Evolutionary conservation across 2,888 invertebrate genomes (phyloP).

Genomic region (Nemotelus nigrinus): DNA sequence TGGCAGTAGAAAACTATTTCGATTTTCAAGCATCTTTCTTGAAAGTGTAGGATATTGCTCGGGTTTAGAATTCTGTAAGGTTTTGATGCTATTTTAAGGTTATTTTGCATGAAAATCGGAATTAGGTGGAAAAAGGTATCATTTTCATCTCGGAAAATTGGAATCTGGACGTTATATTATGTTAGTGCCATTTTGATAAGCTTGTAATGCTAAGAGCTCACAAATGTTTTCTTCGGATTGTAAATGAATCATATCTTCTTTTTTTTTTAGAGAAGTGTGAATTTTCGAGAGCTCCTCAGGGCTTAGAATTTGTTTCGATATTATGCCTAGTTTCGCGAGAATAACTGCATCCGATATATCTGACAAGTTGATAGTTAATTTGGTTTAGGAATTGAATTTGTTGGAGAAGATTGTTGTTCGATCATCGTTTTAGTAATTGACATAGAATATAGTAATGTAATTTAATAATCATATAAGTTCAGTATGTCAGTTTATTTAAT

Average conservation of each 20-base stretch:
- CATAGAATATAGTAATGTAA: too few relatives aligned
- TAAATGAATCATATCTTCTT: slow-evolving; percentile 2
- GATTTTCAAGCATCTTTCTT: background rate
- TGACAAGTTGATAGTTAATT: slow-evolving; percentile 9
- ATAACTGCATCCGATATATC: slow-evolving; percentile 38
- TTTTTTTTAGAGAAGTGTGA: slow-evolving; percentile 6
- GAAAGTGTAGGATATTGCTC: background rate
- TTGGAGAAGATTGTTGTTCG: too few relatives aligned
- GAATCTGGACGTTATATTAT: too few relatives aligned
- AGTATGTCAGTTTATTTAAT: slow-evolving; percentile 18
- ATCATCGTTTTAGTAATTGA: too few relatives aligned
- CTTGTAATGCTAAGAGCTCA: too few relatives aligned
- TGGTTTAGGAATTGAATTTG: too few relatives aligned
- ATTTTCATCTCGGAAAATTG: background rate
- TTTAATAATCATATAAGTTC: too few relatives aligned
- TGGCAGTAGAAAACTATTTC: slow-evolving; percentile 14
- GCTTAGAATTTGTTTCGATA: too few relatives aligned
- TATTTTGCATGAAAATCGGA: background rate
- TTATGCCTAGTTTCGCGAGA: slow-evolving; percentile 22
- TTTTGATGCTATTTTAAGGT: slow-evolving; percentile 1
- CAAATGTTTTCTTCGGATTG: too few relatives aligned
- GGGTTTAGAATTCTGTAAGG: slow-evolving; percentile 6
- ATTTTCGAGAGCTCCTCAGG: slow-evolving; percentile 18
- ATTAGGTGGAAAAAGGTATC: slow-evolving; percentile 27
- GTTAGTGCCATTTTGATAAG: too few relatives aligned